A percentile compares a stretch with the other conserved stretches of the same genome.
phyloP scores from a whole-genome alignment of 2,797 vertebrate genomes.

The Pipistrellus kuhlii region DNA sequence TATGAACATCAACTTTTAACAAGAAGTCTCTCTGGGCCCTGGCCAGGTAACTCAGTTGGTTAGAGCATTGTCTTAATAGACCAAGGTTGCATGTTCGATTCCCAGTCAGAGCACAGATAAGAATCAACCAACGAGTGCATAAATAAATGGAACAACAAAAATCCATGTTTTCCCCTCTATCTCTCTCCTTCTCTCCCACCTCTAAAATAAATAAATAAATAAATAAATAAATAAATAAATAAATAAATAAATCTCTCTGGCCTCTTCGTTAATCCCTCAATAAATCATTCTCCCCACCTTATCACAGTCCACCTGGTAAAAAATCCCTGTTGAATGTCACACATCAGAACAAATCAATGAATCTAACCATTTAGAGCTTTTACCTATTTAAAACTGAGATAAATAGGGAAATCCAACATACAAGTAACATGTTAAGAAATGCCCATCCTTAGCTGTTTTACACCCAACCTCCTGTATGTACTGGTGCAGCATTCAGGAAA shows the following conservation, averaged over 20 bases:
- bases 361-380: constrained; percentile 34
- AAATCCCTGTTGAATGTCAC: constrained; percentile 19
- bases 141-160: no score
- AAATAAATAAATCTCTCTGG: background rate
- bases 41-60: no score
- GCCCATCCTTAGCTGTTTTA: background rate
- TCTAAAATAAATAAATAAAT: no score
- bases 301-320: background rate
- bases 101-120: no score
- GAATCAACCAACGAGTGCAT: no score
- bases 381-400: constrained; percentile 6
- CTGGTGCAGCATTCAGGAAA: constrained; percentile 56
- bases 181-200: no score
- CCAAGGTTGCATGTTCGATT: no score
- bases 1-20: constrained; percentile 35
- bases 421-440: constrained; percentile 35
- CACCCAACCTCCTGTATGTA: background rate
- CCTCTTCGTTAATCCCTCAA: constrained; percentile 14
- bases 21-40: constrained; percentile 42
- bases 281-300: constrained; percentile 40
- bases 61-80: no score
- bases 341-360: constrained; percentile 56
- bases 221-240: no score
- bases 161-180: no score
- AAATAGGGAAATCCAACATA: constrained; percentile 31